Percentiles rank a stretch among this genome's conserved stretches.
phyloP scores from a whole-genome alignment of 23 tunicate genomes.

The Aplidium turbinatum region DNA sequence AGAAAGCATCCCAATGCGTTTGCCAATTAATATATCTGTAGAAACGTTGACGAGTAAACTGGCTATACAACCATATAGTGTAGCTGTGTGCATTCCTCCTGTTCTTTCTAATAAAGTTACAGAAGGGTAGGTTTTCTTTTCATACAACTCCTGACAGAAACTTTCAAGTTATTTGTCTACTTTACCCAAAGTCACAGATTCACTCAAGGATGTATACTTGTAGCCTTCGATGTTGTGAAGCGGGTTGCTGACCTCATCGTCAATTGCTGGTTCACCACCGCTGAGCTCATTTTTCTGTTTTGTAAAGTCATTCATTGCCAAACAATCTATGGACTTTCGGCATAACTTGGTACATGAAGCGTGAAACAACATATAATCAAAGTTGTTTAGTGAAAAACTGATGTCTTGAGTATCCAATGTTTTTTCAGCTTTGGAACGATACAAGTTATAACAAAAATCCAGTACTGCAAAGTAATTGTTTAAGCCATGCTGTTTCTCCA shows the following conservation, averaged over 20 bases:
- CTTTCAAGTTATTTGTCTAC: slow-evolving; percentile 64
- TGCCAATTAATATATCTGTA: slow-evolving; percentile 6
- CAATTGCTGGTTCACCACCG: no score
- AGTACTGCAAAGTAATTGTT: slow-evolving; percentile 69
- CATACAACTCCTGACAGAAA: slow-evolving; percentile 62
- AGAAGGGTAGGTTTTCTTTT: slow-evolving; percentile 62
- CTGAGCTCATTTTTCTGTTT: slow-evolving; percentile 20
- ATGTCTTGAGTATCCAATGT: not conserved
- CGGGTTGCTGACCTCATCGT: not conserved
- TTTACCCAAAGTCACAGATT: slow-evolving; percentile 43
- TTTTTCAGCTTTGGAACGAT: slow-evolving; percentile 51
- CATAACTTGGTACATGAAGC: slow-evolving; percentile 85
- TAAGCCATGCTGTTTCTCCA: slow-evolving; percentile 87
- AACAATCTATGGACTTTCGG: slow-evolving; percentile 82
- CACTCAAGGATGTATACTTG: slow-evolving; percentile 42
- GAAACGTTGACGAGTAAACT: slow-evolving; percentile 46
- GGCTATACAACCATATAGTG: slow-evolving; percentile 83
- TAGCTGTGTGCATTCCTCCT: slow-evolving; percentile 96
- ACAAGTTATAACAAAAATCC: slow-evolving; percentile 80
- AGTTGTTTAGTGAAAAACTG: slow-evolving; percentile 37
- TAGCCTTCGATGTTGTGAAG: not conserved
- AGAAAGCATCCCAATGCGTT: slow-evolving; percentile 82
- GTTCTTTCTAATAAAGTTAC: slow-evolving; percentile 57
- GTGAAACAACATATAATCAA: slow-evolving; percentile 91
- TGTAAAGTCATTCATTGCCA: slow-evolving; percentile 71